These are phyloP conservation scores for Macrotis lagotis DNA, from an alignment of 2,113 vertebrate species.

Conservation along the genomic window DNA sequence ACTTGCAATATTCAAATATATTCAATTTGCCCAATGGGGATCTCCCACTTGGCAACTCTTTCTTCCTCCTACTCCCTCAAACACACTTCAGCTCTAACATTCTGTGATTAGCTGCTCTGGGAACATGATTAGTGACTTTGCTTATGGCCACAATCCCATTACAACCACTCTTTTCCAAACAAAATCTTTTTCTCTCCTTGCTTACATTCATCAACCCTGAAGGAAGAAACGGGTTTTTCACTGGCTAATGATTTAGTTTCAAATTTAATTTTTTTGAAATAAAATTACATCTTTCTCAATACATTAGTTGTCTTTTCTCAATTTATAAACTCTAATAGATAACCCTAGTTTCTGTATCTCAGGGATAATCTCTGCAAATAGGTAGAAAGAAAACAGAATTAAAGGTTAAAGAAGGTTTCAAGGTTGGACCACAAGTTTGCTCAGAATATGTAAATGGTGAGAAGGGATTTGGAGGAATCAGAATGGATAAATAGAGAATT, in stretches of 20 bases:
- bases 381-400: not conserved
- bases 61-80: not conserved
- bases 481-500: not conserved
- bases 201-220: not conserved
- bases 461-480: not conserved
- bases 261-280: not conserved
- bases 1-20: not conserved
- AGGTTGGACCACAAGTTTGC: not conserved
- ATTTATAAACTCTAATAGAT: not conserved
- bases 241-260: not conserved
- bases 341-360: not conserved
- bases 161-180: not conserved
- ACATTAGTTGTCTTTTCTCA: not conserved
- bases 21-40: not conserved
- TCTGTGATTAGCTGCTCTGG: not conserved
- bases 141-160: not conserved
- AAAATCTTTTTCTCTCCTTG: not conserved
- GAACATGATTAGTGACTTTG: not conserved
- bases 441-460: not conserved
- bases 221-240: not conserved
- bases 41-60: not conserved
- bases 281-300: not conserved
- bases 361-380: not conserved
- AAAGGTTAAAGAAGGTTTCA: not conserved
- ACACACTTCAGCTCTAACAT: not conserved